Conservation (phyloP, 2,888 invertebrate genomes). For the Dioctria linearis region DNA sequence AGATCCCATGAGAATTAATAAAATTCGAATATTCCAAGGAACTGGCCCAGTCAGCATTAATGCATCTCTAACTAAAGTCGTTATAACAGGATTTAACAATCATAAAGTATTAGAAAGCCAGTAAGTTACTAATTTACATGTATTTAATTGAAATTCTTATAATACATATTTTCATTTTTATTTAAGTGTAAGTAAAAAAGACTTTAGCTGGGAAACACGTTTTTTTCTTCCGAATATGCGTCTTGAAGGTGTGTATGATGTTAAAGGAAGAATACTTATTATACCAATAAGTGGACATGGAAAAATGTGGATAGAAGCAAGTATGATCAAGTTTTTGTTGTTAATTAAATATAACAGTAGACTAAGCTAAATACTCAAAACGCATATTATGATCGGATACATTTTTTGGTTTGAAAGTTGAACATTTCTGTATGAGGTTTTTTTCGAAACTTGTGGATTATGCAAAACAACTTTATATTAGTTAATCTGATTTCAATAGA, state of each 20-base stretch:
- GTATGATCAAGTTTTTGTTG: conserved; percentile 70
- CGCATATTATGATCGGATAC: no score
- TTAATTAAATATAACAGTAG: not conserved
- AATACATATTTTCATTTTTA: not conserved
- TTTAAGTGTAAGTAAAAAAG: conserved; percentile 76
- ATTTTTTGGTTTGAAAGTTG: no score
- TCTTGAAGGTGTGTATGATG: conserved; percentile 78
- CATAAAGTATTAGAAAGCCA: conserved; percentile 75
- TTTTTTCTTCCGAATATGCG: conserved; percentile 77
- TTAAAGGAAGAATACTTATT: conserved; percentile 78
- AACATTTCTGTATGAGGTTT: no score
- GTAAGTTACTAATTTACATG: conserved; percentile 66
- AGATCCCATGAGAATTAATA: conserved; percentile 77
- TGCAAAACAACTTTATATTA: no score
- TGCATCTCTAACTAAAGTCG: conserved; percentile 77
- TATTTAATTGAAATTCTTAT: conserved; percentile 4
- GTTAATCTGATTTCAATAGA: no score
- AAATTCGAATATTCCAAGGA: conserved; percentile 78
- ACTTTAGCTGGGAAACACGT: conserved; percentile 78
- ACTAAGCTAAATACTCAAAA: no score
- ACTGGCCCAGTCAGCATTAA: conserved; percentile 79
- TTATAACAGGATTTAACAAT: conserved; percentile 76
- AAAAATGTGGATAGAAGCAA: conserved; percentile 80
- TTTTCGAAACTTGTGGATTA: no score
- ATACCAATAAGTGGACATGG: conserved; percentile 79